These are phyloP conservation scores for Centrocercus urophasianus DNA, from an alignment of 2,113 vertebrate species.

Conservation along the genomic window DNA sequence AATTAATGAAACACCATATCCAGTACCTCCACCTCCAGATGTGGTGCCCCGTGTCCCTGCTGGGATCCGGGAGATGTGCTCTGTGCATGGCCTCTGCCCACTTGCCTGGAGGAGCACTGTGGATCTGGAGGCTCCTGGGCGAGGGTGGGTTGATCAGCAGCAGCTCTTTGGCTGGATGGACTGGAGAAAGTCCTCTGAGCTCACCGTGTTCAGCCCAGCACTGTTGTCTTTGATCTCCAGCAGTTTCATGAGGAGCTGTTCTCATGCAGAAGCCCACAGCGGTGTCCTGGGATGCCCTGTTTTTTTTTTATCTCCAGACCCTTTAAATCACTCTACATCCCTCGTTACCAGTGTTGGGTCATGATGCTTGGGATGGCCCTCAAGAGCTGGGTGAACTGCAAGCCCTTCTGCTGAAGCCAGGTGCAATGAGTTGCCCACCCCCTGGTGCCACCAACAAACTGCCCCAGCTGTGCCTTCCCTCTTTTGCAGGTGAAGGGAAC, in stretches of 20 bases:
- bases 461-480: background rate
- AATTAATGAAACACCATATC: background rate
- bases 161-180: background rate
- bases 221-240: background rate
- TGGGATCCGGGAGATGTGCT: background rate
- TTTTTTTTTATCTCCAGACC: background rate
- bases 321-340: background rate
- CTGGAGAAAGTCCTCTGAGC: background rate
- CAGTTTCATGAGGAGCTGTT: background rate
- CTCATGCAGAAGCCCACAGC: background rate
- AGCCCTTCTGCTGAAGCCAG: background rate
- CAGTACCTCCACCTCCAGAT: background rate
- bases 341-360: background rate
- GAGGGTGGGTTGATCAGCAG: background rate
- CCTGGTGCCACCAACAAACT: background rate
- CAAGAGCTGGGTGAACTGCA: background rate
- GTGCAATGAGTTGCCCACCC: fast-evolving
- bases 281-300: background rate
- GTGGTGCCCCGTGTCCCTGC: fast-evolving
- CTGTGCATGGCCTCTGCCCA: background rate
- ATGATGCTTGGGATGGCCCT: background rate
- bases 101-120: background rate
- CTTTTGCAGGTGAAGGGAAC: background rate
- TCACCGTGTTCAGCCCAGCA: background rate
- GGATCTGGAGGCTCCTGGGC: background rate